phyloP scores from a whole-genome alignment of 2,113 vertebrate genomes.

The Carassius carassius region DNA sequence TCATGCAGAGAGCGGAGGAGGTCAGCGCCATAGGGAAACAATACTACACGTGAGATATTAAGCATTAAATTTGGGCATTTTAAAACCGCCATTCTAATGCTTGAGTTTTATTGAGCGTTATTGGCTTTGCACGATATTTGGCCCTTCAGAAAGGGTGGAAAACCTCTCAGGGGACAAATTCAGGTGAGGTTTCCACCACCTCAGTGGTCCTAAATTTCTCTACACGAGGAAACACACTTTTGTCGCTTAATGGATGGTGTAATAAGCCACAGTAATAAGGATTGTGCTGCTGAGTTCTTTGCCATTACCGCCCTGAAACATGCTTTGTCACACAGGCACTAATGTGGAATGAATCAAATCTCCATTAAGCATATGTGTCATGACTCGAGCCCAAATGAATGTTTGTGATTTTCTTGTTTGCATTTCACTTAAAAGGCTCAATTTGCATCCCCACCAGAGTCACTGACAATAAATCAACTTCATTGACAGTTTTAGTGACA shows the following conservation, averaged over 20 bases:
- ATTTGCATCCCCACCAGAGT: not conserved
- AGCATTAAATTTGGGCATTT: constrained; percentile 2
- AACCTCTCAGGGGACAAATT: not conserved
- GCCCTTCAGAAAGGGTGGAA: not conserved
- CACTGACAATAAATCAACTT: not conserved
- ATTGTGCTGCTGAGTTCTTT: not conserved
- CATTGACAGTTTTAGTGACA: not conserved
- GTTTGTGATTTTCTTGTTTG: constrained; percentile 17
- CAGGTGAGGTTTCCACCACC: not conserved
- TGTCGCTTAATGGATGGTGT: constrained; percentile 29
- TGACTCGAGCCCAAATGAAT: not conserved
- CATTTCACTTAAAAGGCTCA: not conserved
- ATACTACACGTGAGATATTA: constrained; percentile 22
- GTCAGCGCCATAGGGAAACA: constrained; percentile 14
- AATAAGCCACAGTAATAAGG: constrained; percentile 30
- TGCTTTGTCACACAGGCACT: not conserved
- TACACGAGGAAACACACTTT: not conserved
- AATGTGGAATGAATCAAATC: constrained; percentile 38
- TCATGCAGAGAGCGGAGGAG: constrained; percentile 31
- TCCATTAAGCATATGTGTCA: constrained; percentile 22
- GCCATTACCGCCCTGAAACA: constrained; percentile 31
- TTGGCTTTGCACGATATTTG: not conserved
- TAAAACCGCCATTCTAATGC: not conserved
- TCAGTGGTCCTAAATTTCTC: constrained; percentile 3
- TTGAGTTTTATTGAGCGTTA: no score